These are phyloP conservation scores for Drosophila sp. DNA, from an alignment of 1,140 invertebrate genomes.

Conservation along the genomic window DNA sequence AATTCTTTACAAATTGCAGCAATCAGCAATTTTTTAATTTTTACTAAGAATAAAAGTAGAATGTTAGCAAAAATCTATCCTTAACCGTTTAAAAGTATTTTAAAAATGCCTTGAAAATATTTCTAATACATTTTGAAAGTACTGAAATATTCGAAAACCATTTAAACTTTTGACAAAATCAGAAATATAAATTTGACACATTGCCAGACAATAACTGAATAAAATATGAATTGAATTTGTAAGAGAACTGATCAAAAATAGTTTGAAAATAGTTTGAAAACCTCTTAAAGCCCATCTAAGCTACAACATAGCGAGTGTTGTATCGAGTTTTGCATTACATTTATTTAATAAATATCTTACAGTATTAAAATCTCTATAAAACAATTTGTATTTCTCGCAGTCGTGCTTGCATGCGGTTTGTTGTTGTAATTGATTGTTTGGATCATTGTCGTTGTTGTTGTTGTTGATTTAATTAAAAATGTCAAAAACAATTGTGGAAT, in stretches of 20 bases:
- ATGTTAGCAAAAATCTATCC: no score
- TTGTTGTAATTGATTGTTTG: conserved; percentile 24
- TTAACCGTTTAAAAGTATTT: no score
- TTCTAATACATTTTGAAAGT: no score
- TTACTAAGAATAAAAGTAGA: no score
- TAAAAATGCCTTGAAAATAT: no score
- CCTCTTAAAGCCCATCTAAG: not conserved
- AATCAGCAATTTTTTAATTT: no score
- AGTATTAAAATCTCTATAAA: not conserved
- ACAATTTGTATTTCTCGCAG: conserved; percentile 16
- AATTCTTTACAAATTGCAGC: no score
- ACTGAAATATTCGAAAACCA: no score
- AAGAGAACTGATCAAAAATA: no score
- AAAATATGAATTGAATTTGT: not conserved
- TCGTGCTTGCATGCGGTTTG: conserved; percentile 16
- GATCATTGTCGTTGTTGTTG: conserved; percentile 27
- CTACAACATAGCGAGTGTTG: not conserved
- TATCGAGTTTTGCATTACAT: not conserved
- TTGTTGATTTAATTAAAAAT: conserved; percentile 69
- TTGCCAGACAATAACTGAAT: no score
- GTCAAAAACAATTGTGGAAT: conserved; percentile 46
- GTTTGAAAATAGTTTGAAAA: not conserved
- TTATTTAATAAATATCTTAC: conserved; percentile 5
- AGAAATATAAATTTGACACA: no score
- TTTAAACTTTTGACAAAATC: no score